phyloP scores from a whole-genome alignment of 2,113 vertebrate species.

The Microtus richardsoni region DNA sequence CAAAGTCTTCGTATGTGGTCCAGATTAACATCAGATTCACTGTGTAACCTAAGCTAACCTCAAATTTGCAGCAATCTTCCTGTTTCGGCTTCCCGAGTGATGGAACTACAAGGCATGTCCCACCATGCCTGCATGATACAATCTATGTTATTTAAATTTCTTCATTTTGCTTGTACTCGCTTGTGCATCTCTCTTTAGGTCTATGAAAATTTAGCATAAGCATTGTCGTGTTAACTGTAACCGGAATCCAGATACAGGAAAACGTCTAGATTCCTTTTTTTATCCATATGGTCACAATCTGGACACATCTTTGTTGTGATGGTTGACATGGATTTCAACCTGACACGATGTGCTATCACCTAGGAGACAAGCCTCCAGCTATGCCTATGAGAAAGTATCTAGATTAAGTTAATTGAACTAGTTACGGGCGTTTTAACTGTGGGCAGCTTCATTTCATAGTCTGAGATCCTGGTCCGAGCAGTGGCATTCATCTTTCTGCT shows the following conservation, averaged over 20 bases:
- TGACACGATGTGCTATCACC: not conserved
- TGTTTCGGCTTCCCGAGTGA: not conserved
- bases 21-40: not conserved
- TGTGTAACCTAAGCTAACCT: not conserved
- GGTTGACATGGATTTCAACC: not conserved
- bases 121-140: not conserved
- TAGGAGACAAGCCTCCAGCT: not conserved
- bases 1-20: not conserved
- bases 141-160: not conserved
- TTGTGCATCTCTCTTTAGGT: not conserved
- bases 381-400: not conserved
- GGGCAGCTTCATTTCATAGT: not conserved
- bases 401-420: no score
- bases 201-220: not conserved
- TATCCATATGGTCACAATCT: not conserved
- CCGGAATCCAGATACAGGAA: not conserved
- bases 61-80: not conserved
- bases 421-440: not conserved
- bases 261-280: not conserved
- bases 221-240: not conserved
- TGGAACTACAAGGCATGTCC: not conserved
- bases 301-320: not conserved
- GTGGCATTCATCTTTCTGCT: not conserved
- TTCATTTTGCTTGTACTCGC: not conserved
- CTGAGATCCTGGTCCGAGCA: not conserved